These are phyloP conservation scores for Cyclargus thomasi DNA, from an alignment of 1,140 invertebrate species.

Conservation along the genomic window DNA sequence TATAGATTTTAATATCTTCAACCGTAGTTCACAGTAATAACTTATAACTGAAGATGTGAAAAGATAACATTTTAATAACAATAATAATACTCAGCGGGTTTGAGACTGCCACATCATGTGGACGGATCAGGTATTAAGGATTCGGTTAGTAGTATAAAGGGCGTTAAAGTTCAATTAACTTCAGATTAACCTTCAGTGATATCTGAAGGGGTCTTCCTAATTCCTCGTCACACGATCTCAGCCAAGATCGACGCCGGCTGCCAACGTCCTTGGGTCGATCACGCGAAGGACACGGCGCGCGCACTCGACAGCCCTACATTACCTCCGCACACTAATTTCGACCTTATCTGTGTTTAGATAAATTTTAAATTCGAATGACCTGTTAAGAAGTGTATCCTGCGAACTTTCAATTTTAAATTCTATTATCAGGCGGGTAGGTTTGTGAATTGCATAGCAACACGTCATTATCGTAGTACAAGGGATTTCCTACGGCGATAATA, in stretches of 20 bases:
- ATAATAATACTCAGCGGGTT: too few species aligned
- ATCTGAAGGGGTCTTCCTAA: neutral
- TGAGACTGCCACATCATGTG: too few species aligned
- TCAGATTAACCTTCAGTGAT: neutral
- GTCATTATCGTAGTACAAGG: slow-evolving; percentile 7
- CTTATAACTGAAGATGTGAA: too few species aligned
- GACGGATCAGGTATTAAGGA: too few species aligned
- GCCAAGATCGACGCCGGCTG: neutral
- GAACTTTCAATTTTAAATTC: neutral
- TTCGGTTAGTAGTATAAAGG: too few species aligned
- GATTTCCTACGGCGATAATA: slow-evolving; percentile 14
- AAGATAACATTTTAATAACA: too few species aligned
- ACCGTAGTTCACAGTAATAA: too few species aligned
- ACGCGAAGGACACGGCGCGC: slow-evolving; percentile 50
- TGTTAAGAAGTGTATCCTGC: neutral
- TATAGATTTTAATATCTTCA: too few species aligned
- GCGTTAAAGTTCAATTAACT: neutral
- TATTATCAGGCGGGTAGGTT: neutral
- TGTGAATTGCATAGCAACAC: neutral
- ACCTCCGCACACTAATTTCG: neutral
- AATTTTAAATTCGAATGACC: neutral
- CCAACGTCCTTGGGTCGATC: slow-evolving; percentile 56
- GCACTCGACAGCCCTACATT: slow-evolving; percentile 27
- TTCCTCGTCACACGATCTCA: neutral
- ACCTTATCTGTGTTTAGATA: neutral